Evolutionary conservation across 2,888 invertebrate species (phyloP).

Genomic region (Caradrina kadenii): DNA sequence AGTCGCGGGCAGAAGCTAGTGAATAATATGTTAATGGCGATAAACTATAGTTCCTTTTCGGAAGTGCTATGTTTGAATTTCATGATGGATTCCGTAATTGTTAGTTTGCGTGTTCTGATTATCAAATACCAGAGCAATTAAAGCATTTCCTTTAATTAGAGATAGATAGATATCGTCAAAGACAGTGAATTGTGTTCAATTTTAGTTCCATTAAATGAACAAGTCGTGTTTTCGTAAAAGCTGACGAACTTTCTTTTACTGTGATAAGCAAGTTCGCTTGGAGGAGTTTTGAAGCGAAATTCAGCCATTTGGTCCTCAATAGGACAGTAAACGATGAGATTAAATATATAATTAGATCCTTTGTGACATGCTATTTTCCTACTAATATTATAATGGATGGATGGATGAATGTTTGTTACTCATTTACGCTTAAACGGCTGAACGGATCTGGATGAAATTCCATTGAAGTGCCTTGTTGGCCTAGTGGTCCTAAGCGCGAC

Average conservation of each 20-base stretch:
- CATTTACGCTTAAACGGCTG: too few relatives aligned
- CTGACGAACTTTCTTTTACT: slow-evolving; percentile 14
- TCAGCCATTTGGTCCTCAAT: background rate
- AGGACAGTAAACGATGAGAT: too few relatives aligned
- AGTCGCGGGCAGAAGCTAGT: too few relatives aligned
- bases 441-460: too few relatives aligned
- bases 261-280: slow-evolving; percentile 24
- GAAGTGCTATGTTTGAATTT: background rate
- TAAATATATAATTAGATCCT: too few relatives aligned
- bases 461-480: too few relatives aligned
- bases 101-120: background rate
- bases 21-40: background rate
- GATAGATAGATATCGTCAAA: slow-evolving; percentile 10
- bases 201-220: slow-evolving; percentile 14
- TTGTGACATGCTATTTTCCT: too few relatives aligned
- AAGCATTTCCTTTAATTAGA: background rate
- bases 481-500: too few relatives aligned
- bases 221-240: slow-evolving; percentile 14
- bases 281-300: slow-evolving; percentile 11
- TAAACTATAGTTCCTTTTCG: background rate
- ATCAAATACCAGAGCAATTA: background rate
- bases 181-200: slow-evolving; percentile 1
- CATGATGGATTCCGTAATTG: background rate
- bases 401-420: too few relatives aligned
- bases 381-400: too few relatives aligned